Conservation (phyloP, 53 echinoderm and acorn worm genomes). For the Glandiceps talaboti region DNA sequence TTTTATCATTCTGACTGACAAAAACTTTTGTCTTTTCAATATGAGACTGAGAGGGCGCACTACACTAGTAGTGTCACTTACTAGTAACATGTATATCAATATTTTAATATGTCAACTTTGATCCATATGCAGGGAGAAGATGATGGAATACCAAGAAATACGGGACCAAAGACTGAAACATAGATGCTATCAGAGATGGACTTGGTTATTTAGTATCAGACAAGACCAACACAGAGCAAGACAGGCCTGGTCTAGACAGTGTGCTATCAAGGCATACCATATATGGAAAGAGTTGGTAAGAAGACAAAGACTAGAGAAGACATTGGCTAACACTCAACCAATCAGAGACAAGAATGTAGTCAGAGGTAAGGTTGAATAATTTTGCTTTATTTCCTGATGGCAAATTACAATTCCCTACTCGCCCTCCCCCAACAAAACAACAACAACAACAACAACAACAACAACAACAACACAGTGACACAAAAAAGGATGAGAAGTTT, state of each 20-base stretch:
- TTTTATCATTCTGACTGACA: no score
- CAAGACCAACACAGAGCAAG: background rate
- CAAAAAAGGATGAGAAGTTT: no score
- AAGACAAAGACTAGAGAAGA: constrained; percentile 9
- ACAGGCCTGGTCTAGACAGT: constrained; percentile 19
- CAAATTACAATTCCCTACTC: no score
- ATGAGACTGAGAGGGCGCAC: no score
- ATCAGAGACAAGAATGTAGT: constrained; percentile 10
- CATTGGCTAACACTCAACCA: constrained; percentile 13
- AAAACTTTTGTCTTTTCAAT: no score
- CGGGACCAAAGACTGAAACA: background rate
- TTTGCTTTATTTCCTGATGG: no score
- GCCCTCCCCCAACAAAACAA: no score
- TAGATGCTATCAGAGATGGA: constrained; percentile 8
- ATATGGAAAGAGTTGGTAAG: constrained; percentile 17
- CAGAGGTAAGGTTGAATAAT: constrained; percentile 30
- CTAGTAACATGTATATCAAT: no score
- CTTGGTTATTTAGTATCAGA: background rate
- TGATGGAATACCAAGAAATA: background rate
- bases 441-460: no score
- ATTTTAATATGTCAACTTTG: no score
- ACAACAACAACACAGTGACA: no score
- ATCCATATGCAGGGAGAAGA: background rate
- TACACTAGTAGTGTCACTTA: no score
- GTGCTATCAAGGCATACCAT: constrained; percentile 19